Evolutionary conservation across 2,797 vertebrate genomes (phyloP).

Genomic region (Poecile montanus): DNA sequence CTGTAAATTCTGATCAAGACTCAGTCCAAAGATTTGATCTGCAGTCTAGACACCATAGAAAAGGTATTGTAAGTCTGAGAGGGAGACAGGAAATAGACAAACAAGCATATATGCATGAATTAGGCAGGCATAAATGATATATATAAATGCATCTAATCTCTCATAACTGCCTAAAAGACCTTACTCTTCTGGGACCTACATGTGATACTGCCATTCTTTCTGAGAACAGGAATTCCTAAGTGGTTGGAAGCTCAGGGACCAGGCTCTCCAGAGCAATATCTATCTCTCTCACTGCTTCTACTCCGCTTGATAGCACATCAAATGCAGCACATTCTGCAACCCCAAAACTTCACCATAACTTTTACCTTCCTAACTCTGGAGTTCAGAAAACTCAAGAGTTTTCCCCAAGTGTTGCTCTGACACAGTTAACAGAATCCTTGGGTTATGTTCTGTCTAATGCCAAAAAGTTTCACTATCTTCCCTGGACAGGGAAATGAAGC

Average conservation of each 20-base stretch:
- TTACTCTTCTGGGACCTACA: neutral
- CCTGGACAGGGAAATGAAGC: neutral
- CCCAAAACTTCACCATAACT: neutral
- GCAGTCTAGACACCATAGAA: neutral
- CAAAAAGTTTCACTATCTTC: neutral
- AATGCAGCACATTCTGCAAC: fast-evolving
- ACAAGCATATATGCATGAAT: neutral
- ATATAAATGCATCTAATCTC: neutral
- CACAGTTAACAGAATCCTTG: neutral
- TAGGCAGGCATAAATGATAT: neutral
- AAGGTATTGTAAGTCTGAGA: neutral
- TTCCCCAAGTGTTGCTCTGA: neutral
- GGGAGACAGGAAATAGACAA: neutral
- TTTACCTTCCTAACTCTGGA: neutral
- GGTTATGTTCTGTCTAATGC: neutral
- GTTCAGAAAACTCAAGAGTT: neutral
- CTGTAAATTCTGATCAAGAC: neutral
- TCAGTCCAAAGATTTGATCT: neutral
- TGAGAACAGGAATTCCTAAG: neutral
- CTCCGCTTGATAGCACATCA: neutral
- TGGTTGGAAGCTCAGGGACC: neutral
- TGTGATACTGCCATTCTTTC: neutral
- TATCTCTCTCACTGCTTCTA: neutral
- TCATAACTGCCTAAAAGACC: neutral
- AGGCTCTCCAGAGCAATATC: neutral